A percentile compares a stretch with the other conserved stretches of the same genome.
These are phyloP conservation scores for Lepidotrigona ventralis DNA, from an alignment of 1,140 invertebrate species.

Conservation along the genomic window DNA sequence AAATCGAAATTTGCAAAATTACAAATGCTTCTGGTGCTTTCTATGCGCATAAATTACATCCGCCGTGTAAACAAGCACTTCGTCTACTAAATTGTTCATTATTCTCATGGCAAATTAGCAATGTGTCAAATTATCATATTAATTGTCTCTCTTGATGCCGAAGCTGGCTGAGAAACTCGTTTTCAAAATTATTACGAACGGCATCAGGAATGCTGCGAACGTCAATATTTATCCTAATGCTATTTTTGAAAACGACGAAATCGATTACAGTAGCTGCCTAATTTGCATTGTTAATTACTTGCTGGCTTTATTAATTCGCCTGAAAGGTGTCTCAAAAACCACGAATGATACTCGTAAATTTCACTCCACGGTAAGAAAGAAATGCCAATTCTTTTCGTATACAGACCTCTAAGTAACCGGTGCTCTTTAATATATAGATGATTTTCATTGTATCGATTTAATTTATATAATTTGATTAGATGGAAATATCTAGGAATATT, in stretches of 20 bases:
- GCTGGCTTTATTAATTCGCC: background rate
- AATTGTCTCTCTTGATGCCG: background rate
- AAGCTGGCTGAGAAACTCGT: background rate
- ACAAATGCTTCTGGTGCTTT: background rate
- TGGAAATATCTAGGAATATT: background rate
- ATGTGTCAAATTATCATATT: background rate
- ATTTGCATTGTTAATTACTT: slow-evolving; percentile 25
- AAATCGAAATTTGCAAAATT: background rate
- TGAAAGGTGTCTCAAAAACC: background rate
- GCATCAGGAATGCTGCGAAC: background rate
- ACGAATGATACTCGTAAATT: background rate
- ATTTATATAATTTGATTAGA: background rate
- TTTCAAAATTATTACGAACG: background rate
- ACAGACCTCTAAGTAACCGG: background rate
- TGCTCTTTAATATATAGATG: background rate
- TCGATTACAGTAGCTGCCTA: slow-evolving; percentile 4
- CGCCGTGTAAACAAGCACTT: background rate
- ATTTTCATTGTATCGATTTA: background rate
- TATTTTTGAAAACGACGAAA: background rate
- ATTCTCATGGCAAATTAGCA: background rate
- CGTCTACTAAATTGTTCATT: background rate
- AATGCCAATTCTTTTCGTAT: background rate
- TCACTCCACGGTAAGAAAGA: background rate
- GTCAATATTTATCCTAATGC: background rate
- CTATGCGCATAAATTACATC: background rate